Evolutionary conservation across 2,113 vertebrate genomes (phyloP), one percentile per base, ranked within the genome.

Genomic region (Halichoerus grypus): DNA sequence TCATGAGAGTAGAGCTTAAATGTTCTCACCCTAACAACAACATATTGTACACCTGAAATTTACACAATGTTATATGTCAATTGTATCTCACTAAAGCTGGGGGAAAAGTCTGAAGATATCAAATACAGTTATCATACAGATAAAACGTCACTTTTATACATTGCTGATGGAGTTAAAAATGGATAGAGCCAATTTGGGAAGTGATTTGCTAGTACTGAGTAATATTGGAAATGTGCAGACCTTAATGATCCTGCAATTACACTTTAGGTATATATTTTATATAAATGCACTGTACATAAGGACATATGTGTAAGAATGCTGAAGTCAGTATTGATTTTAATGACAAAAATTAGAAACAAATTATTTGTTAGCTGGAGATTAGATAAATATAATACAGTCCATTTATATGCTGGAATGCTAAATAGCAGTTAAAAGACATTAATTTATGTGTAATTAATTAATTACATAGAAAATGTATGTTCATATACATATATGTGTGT

Each of bases 351-450:
- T 55, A 51, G 24, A 59, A 82, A 55, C 10, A 91, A 94, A 92
- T 59, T 46, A 59, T 69, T 28, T 82, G 6, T 59, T 7, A 67
- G 18, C n/a, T 79, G 5, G 36, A 91, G 3, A 67, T 22, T 13
- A 87, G 4, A 85, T 94, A 81, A 93, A 91, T 21, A 33, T 71
- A 95, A 91, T 19, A 14, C 39, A 93, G n/a, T 24, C 53, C 79
- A 92, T 95, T n/a, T 76, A 76, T n/a, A 63, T 95, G 11, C 31
- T 33, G 3, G 26, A 82, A 93, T n/a, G 69, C 10, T 89, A 72
- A 80, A 93, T 55, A 39, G 16, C 8, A 67, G 6, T 51, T 85
- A 67, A 81, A 92, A 74, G 5, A 21, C 51, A 82, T 61, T 59
- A 42, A 82, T 69, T 69, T n/a, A 9, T 69, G n/a, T 69, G 5